Percentiles rank a stretch among this genome's conserved stretches.
These are phyloP conservation scores for Diglossa cyanea DNA, from an alignment of 2,797 vertebrate species.

Conservation along the genomic window DNA sequence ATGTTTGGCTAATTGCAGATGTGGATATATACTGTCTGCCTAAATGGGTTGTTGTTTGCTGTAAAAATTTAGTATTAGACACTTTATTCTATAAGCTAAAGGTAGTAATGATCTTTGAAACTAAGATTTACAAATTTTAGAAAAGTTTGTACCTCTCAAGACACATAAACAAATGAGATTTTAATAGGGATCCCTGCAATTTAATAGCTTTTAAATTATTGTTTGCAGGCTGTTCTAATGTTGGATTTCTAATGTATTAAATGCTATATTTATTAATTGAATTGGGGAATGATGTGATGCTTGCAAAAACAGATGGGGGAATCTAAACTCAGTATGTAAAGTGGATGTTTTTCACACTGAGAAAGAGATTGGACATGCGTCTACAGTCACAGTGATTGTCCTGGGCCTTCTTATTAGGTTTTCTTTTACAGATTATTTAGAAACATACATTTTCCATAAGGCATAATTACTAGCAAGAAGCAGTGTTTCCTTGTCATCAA, in stretches of 20 bases:
- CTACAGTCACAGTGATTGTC: background rate
- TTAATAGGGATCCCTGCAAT: background rate
- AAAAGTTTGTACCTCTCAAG: background rate
- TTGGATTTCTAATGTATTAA: background rate
- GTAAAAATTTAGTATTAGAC: background rate
- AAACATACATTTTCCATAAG: background rate
- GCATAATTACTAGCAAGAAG: background rate
- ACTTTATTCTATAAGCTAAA: background rate
- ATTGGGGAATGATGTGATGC: background rate
- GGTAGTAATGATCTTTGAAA: background rate
- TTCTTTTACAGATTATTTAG: background rate
- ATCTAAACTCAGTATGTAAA: background rate
- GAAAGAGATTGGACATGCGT: background rate
- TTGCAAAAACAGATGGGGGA: background rate
- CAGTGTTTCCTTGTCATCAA: background rate
- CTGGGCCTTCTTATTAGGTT: background rate
- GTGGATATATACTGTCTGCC: rapidly evolving
- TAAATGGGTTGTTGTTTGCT: background rate
- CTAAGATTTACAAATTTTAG: background rate
- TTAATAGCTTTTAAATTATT: background rate
- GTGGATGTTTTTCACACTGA: background rate
- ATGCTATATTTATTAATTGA: background rate
- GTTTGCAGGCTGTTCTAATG: background rate
- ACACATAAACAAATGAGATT: rapidly evolving
- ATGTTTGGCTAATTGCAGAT: background rate